Evolutionary conservation across 2,888 invertebrate genomes (phyloP), one percentile per base, ranked within the genome.

Genomic region (Tenthredo livida): DNA sequence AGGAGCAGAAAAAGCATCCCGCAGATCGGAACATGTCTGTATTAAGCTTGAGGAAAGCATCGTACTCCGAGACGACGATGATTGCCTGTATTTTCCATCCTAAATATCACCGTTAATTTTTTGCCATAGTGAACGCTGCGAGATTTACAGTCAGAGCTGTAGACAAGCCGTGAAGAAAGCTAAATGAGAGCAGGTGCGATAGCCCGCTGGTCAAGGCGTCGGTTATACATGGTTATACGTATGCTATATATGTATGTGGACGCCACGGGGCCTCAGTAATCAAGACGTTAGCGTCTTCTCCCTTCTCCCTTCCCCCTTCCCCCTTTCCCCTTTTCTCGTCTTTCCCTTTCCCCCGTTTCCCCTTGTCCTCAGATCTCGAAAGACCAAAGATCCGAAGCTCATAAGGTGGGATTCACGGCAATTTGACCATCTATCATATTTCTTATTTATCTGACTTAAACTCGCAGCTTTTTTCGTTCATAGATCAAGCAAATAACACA

Each of bases 201-300:
- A 77, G 70, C 80, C 58, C 40, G 80, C 67, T 85, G 80, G 70
- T 83, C 83, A 67, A 83, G 65, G 67, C 67, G 83, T 80, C 80
- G 58, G 80, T 80, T 80, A 80, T 61, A 80, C 58, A 80, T 65
- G 67, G 67, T 67, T 67, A 67, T 29, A 67, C 67, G 67, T 67
- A 25, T 67, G 33, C 77, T 61, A 58, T 61, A 58, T 61, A 80
- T 58, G 80, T 33, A 80, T 58, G 83, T 70, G 65, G 83, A 86
- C 87, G 86, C 86, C 86, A 87, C 86, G 86, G 87, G 88, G 87
- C 86, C 86, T 85, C 85, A 43, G 70, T 82, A 82, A 85, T 85
- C 85, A 85, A 85, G 85, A 85, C 85, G 85, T 85, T 85, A 85
- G 83, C 83, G 83, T 83, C 83, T 58, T 58, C 43, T 25, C 67